Base-by-base conservation (phyloP, 2,113 vertebrate genomes). In the Forbesichthys agassizii region DNA sequence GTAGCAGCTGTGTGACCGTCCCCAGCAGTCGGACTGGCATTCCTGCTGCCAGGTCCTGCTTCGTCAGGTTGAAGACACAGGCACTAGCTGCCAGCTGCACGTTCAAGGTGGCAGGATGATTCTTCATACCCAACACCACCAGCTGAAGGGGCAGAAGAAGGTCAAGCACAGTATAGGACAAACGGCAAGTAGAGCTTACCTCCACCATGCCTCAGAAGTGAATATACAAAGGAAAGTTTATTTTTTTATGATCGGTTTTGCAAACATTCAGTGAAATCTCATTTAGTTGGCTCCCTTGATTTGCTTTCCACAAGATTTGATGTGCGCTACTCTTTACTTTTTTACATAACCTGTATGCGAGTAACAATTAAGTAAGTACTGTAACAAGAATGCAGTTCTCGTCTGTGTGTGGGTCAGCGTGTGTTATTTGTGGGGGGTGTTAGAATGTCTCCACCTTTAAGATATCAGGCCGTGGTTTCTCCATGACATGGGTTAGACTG, bases 31-130 rank as follows among this genome's bases (percentile, higher is more conserved):
- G 89, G 33, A 98, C 96, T 2, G 98, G 97, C 95, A 99, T 96
- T 3, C 96, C 96, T 1, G 91, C 92, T 3, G 97, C 97, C 88
- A 99, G 84, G 71, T 99, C 97, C 84, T 99, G 98, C 85, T 99
- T 99, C 47, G 97, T 99, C 82, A 99, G 90, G 90, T 99, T 99
- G 84, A 99, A 99, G 56, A 99, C 97, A 75, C 98, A 99, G 0
- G 98, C 98, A 0, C 98, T 99, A 4, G 97, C 98, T 20, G 98
- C 98, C 75, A 99, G 91, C 84, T 99, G 98, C 68, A 99, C 98
- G 0, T 98, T 96, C 80, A 99, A 88, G 77, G 96, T 99, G 83
- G 95, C 92, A 1, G 96, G 95, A 63, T 99, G 98, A 78, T 98
- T 99, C 84, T 93, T 96, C 98, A 99, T 99, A n/a, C 97, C 98